Evolutionary conservation across 1,140 invertebrate species (phyloP), one percentile per base, ranked within the genome.

Genomic region (Penaeus japonicus): DNA sequence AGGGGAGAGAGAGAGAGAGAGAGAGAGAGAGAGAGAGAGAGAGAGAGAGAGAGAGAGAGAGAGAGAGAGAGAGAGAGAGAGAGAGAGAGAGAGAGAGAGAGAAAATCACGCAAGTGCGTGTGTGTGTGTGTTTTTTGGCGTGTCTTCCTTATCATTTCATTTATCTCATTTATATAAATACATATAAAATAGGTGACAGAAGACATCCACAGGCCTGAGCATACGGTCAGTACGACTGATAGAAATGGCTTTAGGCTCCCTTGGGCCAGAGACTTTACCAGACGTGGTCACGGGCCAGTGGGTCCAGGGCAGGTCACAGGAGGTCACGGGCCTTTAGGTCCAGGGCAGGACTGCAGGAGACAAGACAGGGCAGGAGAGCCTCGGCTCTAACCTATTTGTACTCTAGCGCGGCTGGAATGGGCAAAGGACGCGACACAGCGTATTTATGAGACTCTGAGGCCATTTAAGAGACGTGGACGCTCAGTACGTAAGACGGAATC

Each of bases 321-420:
- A 39, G 88, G 82, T 80, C 82, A 89, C 88, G 62, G 85, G 82
- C 88, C 79, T 82, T 65, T 75, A 62, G 77, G 62, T 82, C 86
- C 79, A 82, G 84, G 84, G 73, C 84, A 85, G 65, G 73, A 85
- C 62, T 75, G 39, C 73, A 70, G 88, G 84, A 85, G 75, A 85
- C 88, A 88, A 88, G 87, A 89, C 82, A 85, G 84, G 88, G 84
- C 88, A 89, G 88, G 82, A 85, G 80, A 83, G 84, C 82, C 88
- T 84, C 88, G 82, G 78, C 88, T 89, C 88, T 89, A 89, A 89
- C 89, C 89, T 89, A 89, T 89, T 89, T 89, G 89, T 89, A 89
- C 89, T 89, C 78, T 89, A 85, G 79, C 83, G 83, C 89, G 89
- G 89, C 89, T 89, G 89, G 89, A 89, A 89, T 89, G 89, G 84